Evolutionary conservation across 2,113 vertebrate genomes (phyloP).

Genomic region (Recurvirostra avosetta): DNA sequence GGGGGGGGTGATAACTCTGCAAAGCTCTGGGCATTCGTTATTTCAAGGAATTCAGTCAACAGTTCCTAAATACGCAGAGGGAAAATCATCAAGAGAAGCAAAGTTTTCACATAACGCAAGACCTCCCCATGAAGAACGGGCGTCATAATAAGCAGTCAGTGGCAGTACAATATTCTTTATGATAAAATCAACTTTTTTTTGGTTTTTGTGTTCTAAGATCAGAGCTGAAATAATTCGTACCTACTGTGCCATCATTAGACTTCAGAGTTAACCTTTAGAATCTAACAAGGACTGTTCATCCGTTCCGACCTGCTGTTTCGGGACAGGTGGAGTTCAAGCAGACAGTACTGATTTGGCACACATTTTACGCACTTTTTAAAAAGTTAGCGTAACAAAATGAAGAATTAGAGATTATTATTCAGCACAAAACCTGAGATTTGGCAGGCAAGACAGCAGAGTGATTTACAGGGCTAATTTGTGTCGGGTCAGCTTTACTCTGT

Average conservation of each 20-base stretch:
- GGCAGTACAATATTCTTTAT: not conserved
- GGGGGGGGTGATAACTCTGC: not conserved
- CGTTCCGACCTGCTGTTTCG: not conserved
- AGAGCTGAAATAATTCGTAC: not conserved
- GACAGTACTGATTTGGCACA: not conserved
- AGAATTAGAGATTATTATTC: not conserved
- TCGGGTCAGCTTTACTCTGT: not conserved
- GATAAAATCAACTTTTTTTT: not conserved
- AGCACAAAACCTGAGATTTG: not conserved
- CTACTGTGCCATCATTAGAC: not conserved
- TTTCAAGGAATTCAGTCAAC: not conserved
- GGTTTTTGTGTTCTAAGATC: not conserved
- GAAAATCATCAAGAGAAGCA: not conserved
- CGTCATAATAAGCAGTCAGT: not conserved
- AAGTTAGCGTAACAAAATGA: not conserved
- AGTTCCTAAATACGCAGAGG: not conserved
- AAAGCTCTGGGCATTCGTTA: not conserved
- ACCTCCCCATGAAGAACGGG: not conserved
- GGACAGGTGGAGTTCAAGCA: not conserved
- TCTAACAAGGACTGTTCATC: not conserved
- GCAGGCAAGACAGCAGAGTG: not conserved
- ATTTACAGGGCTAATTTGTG: not conserved
- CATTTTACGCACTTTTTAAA: not conserved
- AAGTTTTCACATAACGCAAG: not conserved
- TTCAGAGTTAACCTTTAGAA: slow-evolving; percentile 2